phyloP scores from a whole-genome alignment of 2,113 vertebrate species.

The Prinia subflava region DNA sequence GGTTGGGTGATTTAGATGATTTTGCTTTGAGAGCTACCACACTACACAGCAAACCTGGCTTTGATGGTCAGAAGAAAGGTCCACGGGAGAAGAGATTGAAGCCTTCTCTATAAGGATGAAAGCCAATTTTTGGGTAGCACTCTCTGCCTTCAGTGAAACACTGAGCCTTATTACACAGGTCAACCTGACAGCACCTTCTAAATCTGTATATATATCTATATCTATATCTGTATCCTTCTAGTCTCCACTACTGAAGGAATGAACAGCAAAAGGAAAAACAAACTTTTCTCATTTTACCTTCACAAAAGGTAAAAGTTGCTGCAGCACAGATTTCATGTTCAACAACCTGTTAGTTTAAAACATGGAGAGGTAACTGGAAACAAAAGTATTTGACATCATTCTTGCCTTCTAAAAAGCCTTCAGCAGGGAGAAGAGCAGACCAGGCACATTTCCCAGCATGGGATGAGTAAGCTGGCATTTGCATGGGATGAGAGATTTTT shows the following conservation, averaged over 20 bases:
- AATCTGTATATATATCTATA: too few relatives aligned
- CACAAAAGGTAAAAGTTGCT: background rate
- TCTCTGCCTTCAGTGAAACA: background rate
- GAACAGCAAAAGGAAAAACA: background rate
- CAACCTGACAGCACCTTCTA: background rate
- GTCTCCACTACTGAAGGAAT: background rate
- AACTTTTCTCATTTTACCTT: background rate
- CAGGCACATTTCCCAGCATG: background rate
- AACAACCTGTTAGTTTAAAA: background rate
- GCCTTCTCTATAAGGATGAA: background rate
- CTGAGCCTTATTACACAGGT: background rate
- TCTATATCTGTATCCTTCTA: background rate
- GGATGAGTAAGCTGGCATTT: background rate
- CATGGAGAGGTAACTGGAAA: background rate
- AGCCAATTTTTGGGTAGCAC: background rate
- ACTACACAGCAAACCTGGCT: background rate
- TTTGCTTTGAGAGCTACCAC: background rate
- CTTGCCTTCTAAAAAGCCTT: background rate
- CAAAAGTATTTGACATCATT: background rate
- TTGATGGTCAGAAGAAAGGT: background rate
- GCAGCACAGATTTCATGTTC: background rate
- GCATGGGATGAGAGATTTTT: background rate
- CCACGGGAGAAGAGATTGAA: background rate
- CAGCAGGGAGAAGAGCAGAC: background rate
- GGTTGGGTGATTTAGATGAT: background rate